A percentile compares a stretch with the other conserved stretches of the same genome.
Conservation (phyloP, 2,888 invertebrate genomes). For the Dione vanillae region DNA sequence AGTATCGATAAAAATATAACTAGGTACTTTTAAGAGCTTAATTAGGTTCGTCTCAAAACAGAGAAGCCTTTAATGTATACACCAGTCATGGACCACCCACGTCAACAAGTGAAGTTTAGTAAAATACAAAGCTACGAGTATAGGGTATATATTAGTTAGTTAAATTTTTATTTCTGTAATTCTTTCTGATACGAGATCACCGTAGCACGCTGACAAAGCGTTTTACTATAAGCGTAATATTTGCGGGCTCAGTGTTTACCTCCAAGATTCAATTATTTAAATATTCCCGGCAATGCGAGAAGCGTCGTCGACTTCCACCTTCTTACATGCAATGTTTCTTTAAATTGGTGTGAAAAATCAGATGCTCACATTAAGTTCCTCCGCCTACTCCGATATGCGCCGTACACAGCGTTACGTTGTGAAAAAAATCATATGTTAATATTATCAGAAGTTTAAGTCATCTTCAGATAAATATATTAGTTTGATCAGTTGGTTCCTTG, state of each 20-base stretch:
- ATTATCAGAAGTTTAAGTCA: no score
- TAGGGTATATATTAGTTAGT: not conserved
- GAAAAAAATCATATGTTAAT: not conserved
- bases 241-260: no score
- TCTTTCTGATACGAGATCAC: no score
- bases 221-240: not conserved
- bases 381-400: no score
- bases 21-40: constrained; percentile 3
- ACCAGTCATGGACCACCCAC: constrained; percentile 18
- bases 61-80: constrained; percentile 22
- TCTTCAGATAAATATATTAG: not conserved
- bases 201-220: not conserved
- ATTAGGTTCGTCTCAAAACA: constrained; percentile 1
- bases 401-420: no score
- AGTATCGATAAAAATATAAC: not conserved
- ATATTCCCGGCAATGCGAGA: not conserved
- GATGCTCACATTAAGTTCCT: no score
- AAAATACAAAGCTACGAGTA: not conserved
- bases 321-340: no score
- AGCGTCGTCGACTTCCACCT: no score
- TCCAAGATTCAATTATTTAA: not conserved
- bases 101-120: constrained; percentile 5
- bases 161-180: not conserved
- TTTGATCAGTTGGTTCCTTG: not conserved
- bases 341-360: no score